Evolutionary conservation across 2,888 invertebrate genomes (phyloP), one percentile per base, ranked within the genome.

Genomic region (Habroteleia sp.): DNA sequence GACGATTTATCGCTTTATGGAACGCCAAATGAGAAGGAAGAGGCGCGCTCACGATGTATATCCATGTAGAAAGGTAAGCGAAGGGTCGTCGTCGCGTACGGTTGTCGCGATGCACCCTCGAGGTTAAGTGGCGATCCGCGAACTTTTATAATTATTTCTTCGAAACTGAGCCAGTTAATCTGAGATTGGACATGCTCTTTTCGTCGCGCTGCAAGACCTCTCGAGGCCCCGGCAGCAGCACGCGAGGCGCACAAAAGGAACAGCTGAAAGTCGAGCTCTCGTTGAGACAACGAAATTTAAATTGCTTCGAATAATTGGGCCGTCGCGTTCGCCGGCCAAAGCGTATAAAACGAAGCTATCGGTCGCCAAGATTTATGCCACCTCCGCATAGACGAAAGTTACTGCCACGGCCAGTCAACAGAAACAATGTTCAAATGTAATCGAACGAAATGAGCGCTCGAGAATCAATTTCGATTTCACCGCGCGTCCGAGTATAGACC

Each of bases 61-160:
- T 65, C 69, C 65, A 60, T 66, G 69, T 69, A 66, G 63, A 62
- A 60, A 73, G 69, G 52, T 68, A 73, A 77, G 77, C 56, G 66
- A 72, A 74, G 74, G 62, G 71, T 77, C 72, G 76, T 78, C 76
- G 74, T 68, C 66, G 66, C 73, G 77, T 77, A 73, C 68, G 66
- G 74, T 80, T 82, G 83, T 82, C 83, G 82, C 84, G 78, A 78
- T 80, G 77, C 83, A 83, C 84, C 84, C 85, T 81, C 79, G 82
- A 81, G 85, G 85, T 85, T 86, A 85, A 86, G 84, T 85, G 86
- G 84, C 82, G 83, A 84, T 85, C 83, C 80, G 79, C 77, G 79
- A 83, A 85, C 80, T 84, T 84, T 80, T 79, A 77, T 77, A 77
- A 77, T 77, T 77, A 77, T 77, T 77, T 77, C 77, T 74, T 74